Evolutionary conservation across 2,797 vertebrate genomes (phyloP).

Genomic region (Lindbergichthys nudifrons): DNA sequence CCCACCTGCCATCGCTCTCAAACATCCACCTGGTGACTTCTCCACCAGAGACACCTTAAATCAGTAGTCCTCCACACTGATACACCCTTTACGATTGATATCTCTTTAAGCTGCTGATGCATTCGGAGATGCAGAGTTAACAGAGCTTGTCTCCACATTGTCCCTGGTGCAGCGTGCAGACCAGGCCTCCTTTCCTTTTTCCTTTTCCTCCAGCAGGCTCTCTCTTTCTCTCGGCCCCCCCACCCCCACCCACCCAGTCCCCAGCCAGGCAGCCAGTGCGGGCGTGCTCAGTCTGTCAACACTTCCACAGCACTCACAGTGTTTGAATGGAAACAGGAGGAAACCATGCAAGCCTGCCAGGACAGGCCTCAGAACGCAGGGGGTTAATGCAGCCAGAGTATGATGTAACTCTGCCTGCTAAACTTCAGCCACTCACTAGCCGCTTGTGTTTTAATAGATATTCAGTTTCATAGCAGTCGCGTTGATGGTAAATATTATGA

Average conservation of each 20-base stretch:
- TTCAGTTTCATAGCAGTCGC: slow-evolving; percentile 37
- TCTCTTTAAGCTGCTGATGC: slow-evolving; percentile 56
- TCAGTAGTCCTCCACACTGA: slow-evolving; percentile 31
- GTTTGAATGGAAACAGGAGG: slow-evolving; percentile 75
- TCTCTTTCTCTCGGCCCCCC: slow-evolving; percentile 41
- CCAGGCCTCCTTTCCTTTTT: slow-evolving; percentile 51
- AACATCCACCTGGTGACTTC: slow-evolving; percentile 56
- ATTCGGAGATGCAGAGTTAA: slow-evolving; percentile 54
- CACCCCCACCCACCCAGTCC: slow-evolving; percentile 39
- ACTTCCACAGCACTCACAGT: slow-evolving; percentile 66
- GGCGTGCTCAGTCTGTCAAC: slow-evolving; percentile 80
- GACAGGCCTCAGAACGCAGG: slow-evolving; percentile 57
- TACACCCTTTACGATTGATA: slow-evolving; percentile 49
- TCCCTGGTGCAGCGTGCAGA: slow-evolving; percentile 58
- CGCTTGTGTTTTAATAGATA: slow-evolving; percentile 58
- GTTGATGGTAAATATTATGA: slow-evolving; percentile 48
- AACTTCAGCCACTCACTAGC: slow-evolving; percentile 57
- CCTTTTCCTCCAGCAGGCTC: slow-evolving; percentile 46
- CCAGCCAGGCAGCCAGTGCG: slow-evolving; percentile 58
- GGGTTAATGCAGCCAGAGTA: slow-evolving; percentile 63
- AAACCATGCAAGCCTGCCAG: slow-evolving; percentile 56
- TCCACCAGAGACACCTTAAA: slow-evolving; percentile 47
- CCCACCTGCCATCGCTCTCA: slow-evolving; percentile 72
- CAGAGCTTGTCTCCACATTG: slow-evolving; percentile 53
- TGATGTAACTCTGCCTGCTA: slow-evolving; percentile 76